A percentile compares a stretch with the other conserved stretches of the same genome.
phyloP scores from a whole-genome alignment of 2,113 vertebrate species.

The Tangachromis dhanisi region DNA sequence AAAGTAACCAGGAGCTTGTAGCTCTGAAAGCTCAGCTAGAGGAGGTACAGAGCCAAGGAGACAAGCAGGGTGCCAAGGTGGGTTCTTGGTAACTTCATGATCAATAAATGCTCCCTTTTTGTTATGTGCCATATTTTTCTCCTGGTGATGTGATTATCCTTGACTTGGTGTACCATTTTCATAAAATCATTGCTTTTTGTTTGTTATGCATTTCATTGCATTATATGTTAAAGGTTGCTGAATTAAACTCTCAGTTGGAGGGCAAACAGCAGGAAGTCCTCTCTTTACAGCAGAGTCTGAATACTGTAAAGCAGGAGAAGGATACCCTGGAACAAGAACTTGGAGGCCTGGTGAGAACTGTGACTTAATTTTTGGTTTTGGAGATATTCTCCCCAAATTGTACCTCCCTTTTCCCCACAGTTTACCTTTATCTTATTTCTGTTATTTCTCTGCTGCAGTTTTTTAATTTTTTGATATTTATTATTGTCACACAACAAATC shows the following conservation, averaged over 20 bases:
- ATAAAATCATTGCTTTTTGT: background rate
- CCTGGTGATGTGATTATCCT: background rate
- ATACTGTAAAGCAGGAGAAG: constrained; percentile 76
- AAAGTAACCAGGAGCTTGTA: constrained; percentile 81
- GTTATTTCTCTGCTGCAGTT: background rate
- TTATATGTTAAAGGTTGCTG: constrained; percentile 71
- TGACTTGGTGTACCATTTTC: background rate
- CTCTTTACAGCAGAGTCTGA: constrained; percentile 77
- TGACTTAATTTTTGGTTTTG: background rate
- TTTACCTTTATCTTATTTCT: background rate
- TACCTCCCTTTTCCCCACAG: background rate
- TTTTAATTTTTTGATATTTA: background rate
- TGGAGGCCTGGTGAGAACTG: constrained; percentile 78
- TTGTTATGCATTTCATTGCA: background rate
- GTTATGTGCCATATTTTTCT: background rate
- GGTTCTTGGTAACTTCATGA: constrained; percentile 47
- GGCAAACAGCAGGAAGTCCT: constrained; percentile 76
- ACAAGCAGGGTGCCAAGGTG: constrained; percentile 80
- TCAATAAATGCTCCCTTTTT: background rate
- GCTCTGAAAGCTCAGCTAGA: constrained; percentile 77
- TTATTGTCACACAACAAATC: background rate
- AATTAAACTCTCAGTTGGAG: constrained; percentile 78
- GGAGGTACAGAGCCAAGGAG: constrained; percentile 73
- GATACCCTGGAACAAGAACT: constrained; percentile 80
- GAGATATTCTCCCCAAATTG: background rate